These are phyloP conservation scores for Anser brachyrhynchus DNA, from an alignment of 2,113 vertebrate species.

Conservation along the genomic window DNA sequence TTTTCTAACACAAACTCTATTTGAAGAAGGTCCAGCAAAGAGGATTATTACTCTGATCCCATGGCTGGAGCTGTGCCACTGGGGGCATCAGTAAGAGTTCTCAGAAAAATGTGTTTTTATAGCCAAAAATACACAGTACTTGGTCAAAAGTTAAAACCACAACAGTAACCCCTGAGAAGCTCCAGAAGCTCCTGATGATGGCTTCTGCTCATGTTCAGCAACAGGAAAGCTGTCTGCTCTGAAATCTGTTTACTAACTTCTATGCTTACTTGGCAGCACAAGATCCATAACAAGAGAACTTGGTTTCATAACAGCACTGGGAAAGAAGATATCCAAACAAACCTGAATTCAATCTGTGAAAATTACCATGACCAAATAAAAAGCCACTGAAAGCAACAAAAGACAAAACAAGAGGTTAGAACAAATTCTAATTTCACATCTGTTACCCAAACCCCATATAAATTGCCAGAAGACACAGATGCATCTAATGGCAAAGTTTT, in stretches of 20 bases:
- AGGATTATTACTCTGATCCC: background rate
- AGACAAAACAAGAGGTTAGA: background rate
- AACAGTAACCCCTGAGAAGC: background rate
- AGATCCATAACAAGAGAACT: background rate
- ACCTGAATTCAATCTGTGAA: background rate
- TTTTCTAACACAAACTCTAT: background rate
- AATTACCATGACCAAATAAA: background rate
- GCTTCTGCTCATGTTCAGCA: background rate
- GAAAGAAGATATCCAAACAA: background rate
- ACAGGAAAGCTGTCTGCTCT: background rate
- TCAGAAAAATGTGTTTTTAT: background rate
- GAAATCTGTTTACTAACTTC: background rate
- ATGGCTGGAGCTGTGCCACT: fast-evolving
- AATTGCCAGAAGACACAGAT: background rate
- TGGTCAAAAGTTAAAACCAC: background rate
- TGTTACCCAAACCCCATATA: background rate
- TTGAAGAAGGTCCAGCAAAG: background rate
- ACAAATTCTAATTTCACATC: background rate
- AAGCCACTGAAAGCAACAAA: background rate
- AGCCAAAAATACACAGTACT: background rate
- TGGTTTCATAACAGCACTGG: background rate
- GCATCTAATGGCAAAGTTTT: fast-evolving
- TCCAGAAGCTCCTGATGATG: background rate
- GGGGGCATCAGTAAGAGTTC: background rate
- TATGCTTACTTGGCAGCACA: background rate